These are phyloP conservation scores for Rhipidura dahli DNA, from an alignment of 2,113 vertebrate species.

Conservation along the genomic window DNA sequence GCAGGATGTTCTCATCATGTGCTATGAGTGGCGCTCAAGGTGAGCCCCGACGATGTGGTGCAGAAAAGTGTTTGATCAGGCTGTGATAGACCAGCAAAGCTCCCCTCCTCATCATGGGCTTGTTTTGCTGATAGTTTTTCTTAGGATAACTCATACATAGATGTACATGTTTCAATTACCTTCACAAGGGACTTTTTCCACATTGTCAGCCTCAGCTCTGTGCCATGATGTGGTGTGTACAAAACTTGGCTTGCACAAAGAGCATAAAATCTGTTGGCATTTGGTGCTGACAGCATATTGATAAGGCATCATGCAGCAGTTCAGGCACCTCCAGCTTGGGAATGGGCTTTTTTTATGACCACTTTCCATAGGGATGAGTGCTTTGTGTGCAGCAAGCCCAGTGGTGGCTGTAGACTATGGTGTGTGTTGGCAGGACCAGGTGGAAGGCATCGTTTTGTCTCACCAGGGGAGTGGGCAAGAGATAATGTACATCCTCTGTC, in stretches of 20 bases:
- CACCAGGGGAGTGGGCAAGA: neutral
- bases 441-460: neutral
- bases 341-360: neutral
- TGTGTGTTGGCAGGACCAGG: fast-evolving
- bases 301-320: neutral
- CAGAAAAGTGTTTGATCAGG: neutral
- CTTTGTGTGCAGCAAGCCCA: fast-evolving
- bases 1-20: conserved; percentile 84
- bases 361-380: neutral
- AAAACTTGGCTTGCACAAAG: neutral
- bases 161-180: fast-evolving
- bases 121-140: neutral
- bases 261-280: neutral
- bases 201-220: neutral
- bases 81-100: neutral
- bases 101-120: neutral
- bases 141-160: neutral
- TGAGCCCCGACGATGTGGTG: neutral
- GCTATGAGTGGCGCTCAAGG: conserved; percentile 80
- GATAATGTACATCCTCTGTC: neutral
- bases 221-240: fast-evolving
- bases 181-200: neutral
- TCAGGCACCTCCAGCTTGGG: neutral
- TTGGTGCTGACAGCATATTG: neutral
- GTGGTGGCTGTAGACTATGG: neutral